A percentile compares a stretch with the other conserved stretches of the same genome.
Evolutionary conservation across 2,888 invertebrate genomes (phyloP).

Genomic region (Drosophila rellima): DNA sequence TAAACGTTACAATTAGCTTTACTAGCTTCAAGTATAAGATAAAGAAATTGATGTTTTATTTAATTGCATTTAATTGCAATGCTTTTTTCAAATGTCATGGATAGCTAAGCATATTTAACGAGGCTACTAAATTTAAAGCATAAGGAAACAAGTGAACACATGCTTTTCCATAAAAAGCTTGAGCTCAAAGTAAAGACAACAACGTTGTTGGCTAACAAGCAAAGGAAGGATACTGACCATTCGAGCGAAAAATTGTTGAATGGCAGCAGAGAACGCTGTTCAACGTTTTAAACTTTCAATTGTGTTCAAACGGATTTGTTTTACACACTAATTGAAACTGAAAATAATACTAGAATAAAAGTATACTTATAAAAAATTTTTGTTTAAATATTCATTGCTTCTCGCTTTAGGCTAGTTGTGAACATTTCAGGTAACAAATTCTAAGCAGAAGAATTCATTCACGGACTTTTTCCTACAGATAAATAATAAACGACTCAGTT

Average conservation of each 20-base stretch:
- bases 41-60: background rate
- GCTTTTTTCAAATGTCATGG: no score
- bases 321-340: background rate
- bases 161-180: background rate
- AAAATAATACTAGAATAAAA: no score
- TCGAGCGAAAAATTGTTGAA: constrained; percentile 1
- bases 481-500: constrained; percentile 1
- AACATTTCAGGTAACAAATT: no score
- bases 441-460: no score
- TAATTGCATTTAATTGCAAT: no score
- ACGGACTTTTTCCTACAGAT: background rate
- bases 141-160: background rate
- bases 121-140: background rate
- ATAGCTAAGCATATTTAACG: background rate
- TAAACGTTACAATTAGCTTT: background rate
- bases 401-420: no score
- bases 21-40: background rate
- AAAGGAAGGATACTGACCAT: background rate
- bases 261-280: background rate
- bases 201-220: constrained; percentile 1
- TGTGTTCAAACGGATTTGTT: background rate
- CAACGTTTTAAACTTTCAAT: background rate
- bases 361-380: no score
- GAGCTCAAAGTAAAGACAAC: background rate
- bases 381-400: no score